Percentiles rank a stretch among this genome's conserved stretches.
phyloP scores from a whole-genome alignment of 2,888 invertebrate species.

The Pollenia angustigena region DNA sequence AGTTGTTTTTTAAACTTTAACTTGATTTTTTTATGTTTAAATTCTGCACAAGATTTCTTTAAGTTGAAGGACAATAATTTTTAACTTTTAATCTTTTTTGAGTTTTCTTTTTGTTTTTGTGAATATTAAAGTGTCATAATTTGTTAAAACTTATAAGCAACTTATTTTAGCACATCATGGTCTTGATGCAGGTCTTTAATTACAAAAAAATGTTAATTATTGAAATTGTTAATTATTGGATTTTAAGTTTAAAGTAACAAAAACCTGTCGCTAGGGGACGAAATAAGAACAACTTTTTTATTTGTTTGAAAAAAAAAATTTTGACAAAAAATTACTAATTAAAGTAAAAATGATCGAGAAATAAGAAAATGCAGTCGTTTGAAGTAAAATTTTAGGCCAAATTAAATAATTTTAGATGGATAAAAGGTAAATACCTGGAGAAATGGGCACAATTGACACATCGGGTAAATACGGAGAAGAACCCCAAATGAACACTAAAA shows the following conservation, averaged over 20 bases:
- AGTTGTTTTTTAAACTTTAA: constrained; percentile 60
- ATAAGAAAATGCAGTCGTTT: too few species aligned
- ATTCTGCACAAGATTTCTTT: constrained; percentile 12
- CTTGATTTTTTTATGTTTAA: constrained; percentile 47
- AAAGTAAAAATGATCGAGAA: too few species aligned
- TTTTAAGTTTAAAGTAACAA: neutral
- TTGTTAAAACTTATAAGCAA: constrained; percentile 16
- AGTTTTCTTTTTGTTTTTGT: neutral
- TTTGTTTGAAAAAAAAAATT: neutral
- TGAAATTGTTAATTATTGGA: neutral
- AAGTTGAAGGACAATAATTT: constrained; percentile 58
- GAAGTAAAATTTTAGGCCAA: too few species aligned
- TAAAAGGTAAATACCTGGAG: too few species aligned
- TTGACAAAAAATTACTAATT: neutral
- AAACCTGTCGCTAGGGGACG: neutral
- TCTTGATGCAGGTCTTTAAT: constrained; percentile 39
- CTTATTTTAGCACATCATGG: constrained; percentile 45
- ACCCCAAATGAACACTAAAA: too few species aligned
- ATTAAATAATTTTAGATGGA: too few species aligned
- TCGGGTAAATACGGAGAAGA: too few species aligned
- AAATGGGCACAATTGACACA: too few species aligned
- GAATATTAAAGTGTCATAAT: constrained; percentile 21
- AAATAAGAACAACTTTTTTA: neutral
- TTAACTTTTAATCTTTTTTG: constrained; percentile 9
- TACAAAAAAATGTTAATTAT: constrained; percentile 1